Evolutionary conservation across 2,113 vertebrate genomes (phyloP).

Genomic region (Alouatta palliata): DNA sequence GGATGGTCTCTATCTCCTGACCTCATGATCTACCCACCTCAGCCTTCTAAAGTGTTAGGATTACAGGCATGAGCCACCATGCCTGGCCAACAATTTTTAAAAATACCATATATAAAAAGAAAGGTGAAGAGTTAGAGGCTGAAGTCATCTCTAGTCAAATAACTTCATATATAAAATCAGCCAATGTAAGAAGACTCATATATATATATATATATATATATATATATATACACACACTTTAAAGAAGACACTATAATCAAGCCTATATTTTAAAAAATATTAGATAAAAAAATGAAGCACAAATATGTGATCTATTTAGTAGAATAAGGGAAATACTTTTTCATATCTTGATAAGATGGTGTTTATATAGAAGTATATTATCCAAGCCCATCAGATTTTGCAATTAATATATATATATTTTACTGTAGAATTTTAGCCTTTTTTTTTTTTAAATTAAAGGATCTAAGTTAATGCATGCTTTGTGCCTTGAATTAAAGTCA

Average conservation of each 20-base stretch:
- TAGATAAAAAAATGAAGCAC: background rate
- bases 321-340: background rate
- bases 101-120: background rate
- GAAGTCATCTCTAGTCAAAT: background rate
- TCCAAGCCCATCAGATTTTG: background rate
- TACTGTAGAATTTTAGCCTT: background rate
- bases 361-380: background rate
- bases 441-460: background rate
- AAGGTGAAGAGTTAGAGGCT: background rate
- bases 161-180: background rate
- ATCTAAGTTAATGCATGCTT: background rate
- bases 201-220: background rate
- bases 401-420: background rate
- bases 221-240: background rate
- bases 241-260: background rate
- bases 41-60: no score
- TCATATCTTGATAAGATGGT: background rate
- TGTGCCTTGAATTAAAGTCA: background rate
- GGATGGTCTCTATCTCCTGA: no score
- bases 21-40: no score
- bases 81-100: background rate
- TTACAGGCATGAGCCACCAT: no score
- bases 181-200: background rate
- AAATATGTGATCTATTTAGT: background rate
- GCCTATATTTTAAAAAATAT: background rate